A percentile compares a stretch with the other conserved stretches of the same genome.
These are phyloP conservation scores for Drosophila mercatorum DNA, from an alignment of 2,888 invertebrate genomes.

Conservation along the genomic window DNA sequence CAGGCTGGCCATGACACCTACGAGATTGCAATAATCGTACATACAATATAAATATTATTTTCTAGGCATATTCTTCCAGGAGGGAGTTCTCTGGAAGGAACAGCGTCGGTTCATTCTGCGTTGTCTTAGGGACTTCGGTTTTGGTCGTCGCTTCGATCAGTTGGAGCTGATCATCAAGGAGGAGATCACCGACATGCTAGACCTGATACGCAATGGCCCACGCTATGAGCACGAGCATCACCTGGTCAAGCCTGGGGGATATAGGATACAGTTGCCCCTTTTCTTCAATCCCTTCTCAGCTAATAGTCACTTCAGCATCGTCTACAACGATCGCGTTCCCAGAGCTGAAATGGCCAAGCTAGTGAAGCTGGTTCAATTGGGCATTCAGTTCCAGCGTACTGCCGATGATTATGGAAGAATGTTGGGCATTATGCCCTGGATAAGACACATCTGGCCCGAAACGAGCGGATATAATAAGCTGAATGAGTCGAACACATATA, in stretches of 20 bases:
- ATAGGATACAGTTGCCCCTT: conserved; percentile 85
- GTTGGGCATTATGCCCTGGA: conserved; percentile 87
- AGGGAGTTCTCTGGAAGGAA: conserved; percentile 88
- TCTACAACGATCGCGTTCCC: conserved; percentile 86
- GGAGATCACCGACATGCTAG: conserved; percentile 85
- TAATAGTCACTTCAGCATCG: conserved; percentile 87
- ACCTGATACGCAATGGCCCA: conserved; percentile 85
- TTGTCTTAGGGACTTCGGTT: conserved; percentile 88
- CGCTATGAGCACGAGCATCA: conserved; percentile 84
- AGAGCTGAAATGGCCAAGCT: conserved; percentile 86
- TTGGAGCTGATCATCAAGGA: conserved; percentile 86
- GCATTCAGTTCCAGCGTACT: conserved; percentile 86
- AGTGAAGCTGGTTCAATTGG: conserved; percentile 81
- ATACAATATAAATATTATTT: not conserved
- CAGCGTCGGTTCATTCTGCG: conserved; percentile 89
- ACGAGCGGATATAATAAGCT: conserved; percentile 86
- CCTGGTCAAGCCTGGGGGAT: conserved; percentile 76
- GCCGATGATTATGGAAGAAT: conserved; percentile 87
- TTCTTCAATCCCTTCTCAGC: conserved; percentile 86
- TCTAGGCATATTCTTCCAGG: conserved; percentile 89
- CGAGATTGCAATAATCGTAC: not conserved
- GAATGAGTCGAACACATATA: conserved; percentile 84
- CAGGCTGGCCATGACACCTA: not conserved
- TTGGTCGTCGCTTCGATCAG: conserved; percentile 87
- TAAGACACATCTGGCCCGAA: conserved; percentile 87